Evolutionary conservation across 2,113 vertebrate genomes (phyloP).

Genomic region (Anolis sagrei): DNA sequence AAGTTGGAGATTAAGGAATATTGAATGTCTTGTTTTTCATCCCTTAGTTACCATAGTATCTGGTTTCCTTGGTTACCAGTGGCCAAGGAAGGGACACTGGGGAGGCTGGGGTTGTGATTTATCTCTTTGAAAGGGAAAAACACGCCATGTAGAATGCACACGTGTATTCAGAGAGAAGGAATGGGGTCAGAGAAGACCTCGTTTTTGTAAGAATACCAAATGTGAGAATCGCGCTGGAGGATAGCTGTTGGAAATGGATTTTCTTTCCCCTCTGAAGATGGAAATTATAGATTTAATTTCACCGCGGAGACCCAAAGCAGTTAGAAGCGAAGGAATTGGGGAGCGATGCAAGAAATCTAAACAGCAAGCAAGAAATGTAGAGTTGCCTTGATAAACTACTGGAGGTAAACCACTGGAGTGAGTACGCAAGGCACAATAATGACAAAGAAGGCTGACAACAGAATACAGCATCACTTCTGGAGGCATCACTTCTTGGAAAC

Average conservation of each 20-base stretch:
- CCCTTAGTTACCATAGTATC: constrained; percentile 78
- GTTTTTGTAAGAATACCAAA: constrained; percentile 61
- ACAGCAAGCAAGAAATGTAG: constrained; percentile 29
- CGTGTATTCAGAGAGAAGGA: not conserved
- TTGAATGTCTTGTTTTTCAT: constrained; percentile 57
- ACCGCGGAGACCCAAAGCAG: constrained; percentile 38
- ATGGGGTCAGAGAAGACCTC: constrained; percentile 51
- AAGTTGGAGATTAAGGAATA: constrained; percentile 56
- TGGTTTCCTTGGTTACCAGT: constrained; percentile 82
- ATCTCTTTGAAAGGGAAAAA: constrained; percentile 52
- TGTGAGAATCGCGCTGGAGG: constrained; percentile 59
- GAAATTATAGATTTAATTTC: constrained; percentile 64
- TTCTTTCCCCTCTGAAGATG: constrained; percentile 34
- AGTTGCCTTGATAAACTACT: constrained; percentile 1
- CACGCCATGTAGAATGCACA: constrained; percentile 26
- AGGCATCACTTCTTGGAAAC: not conserved
- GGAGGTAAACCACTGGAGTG: constrained; percentile 16
- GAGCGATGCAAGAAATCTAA: constrained; percentile 42
- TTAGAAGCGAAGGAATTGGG: constrained; percentile 36
- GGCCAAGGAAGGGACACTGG: constrained; percentile 74
- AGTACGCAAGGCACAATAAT: not conserved
- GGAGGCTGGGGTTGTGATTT: constrained; percentile 66
- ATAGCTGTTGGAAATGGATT: constrained; percentile 35
- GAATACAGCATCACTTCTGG: constrained; percentile 2
- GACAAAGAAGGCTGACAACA: not conserved